A percentile compares a stretch with the other conserved stretches of the same genome.
Conservation (phyloP, 1,140 invertebrate genomes). For the Drosophila seguyi region DNA sequence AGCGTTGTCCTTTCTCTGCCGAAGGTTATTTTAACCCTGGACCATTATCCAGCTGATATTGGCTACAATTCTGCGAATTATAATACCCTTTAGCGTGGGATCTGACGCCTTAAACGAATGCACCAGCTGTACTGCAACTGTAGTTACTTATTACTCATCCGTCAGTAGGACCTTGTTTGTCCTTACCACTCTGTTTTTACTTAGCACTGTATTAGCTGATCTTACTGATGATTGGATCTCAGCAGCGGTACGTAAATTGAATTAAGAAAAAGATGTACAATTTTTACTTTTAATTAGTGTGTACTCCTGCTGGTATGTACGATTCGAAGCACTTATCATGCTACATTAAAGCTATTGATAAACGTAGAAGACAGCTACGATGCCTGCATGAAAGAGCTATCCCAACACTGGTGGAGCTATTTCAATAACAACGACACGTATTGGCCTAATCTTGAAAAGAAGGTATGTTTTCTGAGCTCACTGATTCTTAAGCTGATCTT, state of each 20-base stretch:
- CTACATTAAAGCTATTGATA: background rate
- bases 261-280: too few relatives aligned
- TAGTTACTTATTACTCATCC: background rate
- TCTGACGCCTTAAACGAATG: background rate
- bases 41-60: constrained; percentile 15
- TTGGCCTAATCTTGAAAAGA: constrained; percentile 36
- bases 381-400: background rate
- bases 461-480: constrained; percentile 4
- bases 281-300: constrained; percentile 15
- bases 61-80: constrained; percentile 34
- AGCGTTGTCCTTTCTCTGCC: background rate
- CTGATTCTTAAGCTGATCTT: background rate
- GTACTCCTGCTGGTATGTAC: constrained; percentile 24
- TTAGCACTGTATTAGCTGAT: constrained; percentile 22
- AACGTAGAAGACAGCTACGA: background rate
- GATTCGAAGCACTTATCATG: background rate
- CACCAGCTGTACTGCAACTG: background rate
- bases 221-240: constrained; percentile 36
- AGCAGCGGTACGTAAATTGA: constrained; percentile 18
- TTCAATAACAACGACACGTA: constrained; percentile 16
- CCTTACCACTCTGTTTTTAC: constrained; percentile 9
- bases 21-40: too few relatives aligned
- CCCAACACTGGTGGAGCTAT: constrained; percentile 7
- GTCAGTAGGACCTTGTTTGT: constrained; percentile 7
- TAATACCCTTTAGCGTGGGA: background rate